Evolutionary conservation across 1,140 invertebrate genomes (phyloP).

Genomic region (Drosophila sucinea): DNA sequence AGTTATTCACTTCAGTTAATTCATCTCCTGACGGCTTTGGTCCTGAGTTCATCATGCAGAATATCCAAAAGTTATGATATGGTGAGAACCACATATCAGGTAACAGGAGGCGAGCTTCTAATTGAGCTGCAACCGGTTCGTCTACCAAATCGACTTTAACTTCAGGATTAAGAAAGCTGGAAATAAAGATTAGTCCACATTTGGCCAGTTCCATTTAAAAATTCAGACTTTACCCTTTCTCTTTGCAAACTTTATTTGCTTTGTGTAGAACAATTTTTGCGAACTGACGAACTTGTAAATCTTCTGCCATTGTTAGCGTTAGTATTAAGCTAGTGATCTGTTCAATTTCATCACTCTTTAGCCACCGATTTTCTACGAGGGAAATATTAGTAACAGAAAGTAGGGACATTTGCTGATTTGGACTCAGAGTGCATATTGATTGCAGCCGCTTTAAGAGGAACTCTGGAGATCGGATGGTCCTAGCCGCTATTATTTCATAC

Average conservation of each 20-base stretch:
- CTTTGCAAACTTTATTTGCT: not conserved
- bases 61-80: too few relatives aligned
- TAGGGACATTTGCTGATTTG: slow-evolving; percentile 67
- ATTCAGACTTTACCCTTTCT: not conserved
- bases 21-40: too few relatives aligned
- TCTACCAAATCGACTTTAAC: too few relatives aligned
- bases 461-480: slow-evolving; percentile 25
- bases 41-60: not conserved
- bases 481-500: slow-evolving; percentile 85
- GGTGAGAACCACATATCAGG: too few relatives aligned
- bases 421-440: slow-evolving; percentile 32
- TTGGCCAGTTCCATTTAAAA: too few relatives aligned
- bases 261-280: not conserved
- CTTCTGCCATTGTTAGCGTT: not conserved
- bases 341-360: not conserved
- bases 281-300: not conserved
- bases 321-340: not conserved
- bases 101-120: too few relatives aligned
- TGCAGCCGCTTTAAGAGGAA: slow-evolving; percentile 44
- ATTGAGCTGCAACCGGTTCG: too few relatives aligned
- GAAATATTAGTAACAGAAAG: not conserved
- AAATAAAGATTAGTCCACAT: not conserved
- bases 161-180: not conserved
- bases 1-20: not conserved
- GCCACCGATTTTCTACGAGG: not conserved